A percentile compares a stretch with the other conserved stretches of the same genome.
Evolutionary conservation across 2,888 invertebrate species (phyloP).

Genomic region (Drosophila meridiana): DNA sequence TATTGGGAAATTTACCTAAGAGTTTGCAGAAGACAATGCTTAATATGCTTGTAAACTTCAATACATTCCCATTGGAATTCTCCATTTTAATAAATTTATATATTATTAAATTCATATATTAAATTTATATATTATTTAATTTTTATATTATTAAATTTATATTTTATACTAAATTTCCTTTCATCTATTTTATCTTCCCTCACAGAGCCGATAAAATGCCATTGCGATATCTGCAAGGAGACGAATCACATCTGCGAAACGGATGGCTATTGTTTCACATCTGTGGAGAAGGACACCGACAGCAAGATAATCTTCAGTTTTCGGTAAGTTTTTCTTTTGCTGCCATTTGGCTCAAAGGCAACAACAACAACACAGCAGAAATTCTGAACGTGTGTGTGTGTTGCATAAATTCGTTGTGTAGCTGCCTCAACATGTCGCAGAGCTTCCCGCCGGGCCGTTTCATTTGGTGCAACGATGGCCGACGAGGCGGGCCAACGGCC

Average conservation of each 20-base stretch:
- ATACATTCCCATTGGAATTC: background rate
- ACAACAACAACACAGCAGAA: constrained; percentile 7
- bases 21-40: background rate
- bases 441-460: constrained; percentile 84
- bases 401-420: constrained; percentile 48
- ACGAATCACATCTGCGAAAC: constrained; percentile 93
- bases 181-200: background rate
- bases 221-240: constrained; percentile 91
- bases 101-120: background rate
- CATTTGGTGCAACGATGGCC: constrained; percentile 85
- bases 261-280: constrained; percentile 95
- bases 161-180: background rate
- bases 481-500: constrained; percentile 83
- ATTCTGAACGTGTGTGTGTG: constrained; percentile 24
- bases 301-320: constrained; percentile 87
- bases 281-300: constrained; percentile 86
- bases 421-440: constrained; percentile 84
- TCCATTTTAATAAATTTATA: background rate
- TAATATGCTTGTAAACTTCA: background rate
- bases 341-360: background rate
- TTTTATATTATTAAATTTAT: background rate
- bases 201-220: constrained; percentile 88
- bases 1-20: background rate
- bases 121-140: too few relatives aligned
- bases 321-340: constrained; percentile 88